Conservation (phyloP, 2,113 vertebrate genomes). For the Hyperopisus bebe region DNA sequence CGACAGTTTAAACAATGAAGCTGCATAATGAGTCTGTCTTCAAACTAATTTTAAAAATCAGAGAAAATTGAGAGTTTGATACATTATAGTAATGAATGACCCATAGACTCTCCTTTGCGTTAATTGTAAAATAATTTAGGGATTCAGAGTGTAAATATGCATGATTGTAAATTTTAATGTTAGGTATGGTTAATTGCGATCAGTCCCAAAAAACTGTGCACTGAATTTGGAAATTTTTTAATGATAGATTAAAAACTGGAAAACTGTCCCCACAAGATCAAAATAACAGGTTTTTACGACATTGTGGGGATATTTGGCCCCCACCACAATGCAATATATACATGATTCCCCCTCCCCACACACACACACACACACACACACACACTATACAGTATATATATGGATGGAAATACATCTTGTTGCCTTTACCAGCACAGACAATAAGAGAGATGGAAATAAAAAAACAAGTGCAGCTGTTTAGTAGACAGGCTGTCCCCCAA, state of each 20-base stretch:
- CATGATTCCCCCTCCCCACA: neutral
- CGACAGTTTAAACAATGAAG: neutral
- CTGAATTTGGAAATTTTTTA: neutral
- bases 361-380: no score
- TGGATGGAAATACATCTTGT: neutral
- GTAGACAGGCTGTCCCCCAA: neutral
- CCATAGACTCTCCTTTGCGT: neutral
- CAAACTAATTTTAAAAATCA: neutral
- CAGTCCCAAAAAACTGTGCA: neutral
- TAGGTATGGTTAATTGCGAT: neutral
- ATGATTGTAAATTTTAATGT: neutral
- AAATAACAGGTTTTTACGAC: neutral
- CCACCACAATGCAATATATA: neutral
- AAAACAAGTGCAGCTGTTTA: neutral
- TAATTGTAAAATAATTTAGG: neutral
- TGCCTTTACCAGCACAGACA: neutral
- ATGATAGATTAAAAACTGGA: no score
- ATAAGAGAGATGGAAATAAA: neutral
- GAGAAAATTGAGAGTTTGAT: neutral
- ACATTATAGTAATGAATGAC: neutral
- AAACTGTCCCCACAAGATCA: no score
- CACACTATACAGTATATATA: neutral
- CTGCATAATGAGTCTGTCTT: neutral
- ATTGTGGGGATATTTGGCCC: neutral
- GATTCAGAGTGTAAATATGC: neutral